Evolutionary conservation across 2,113 vertebrate genomes (phyloP), one percentile per base, ranked within the genome.

Genomic region (Petroica traversi): DNA sequence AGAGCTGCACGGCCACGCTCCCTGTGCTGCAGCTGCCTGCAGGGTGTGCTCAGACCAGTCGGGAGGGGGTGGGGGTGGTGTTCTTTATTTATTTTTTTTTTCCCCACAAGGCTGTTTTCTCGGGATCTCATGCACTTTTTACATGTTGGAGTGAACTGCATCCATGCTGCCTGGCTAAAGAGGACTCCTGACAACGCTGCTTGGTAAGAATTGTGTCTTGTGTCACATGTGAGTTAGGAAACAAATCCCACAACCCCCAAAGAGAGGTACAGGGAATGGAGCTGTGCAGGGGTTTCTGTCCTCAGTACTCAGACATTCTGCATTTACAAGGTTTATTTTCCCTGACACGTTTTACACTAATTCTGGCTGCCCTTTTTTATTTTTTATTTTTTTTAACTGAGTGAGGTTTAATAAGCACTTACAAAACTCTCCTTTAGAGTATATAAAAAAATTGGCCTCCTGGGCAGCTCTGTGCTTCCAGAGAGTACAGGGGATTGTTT

Each of bases 391-490:
- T 36, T 36, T 41, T 9, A 89, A 49, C 38, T 43, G 54, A 84
- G 61, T 33, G 33, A 94, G 45, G 49, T 82, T 94, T 94, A 94
- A 85, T 82, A 94, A 95, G 69, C 77, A 79, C 78, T 85, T 82
- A 85, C 41, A 92, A 91, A 95, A 95, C 54, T 68, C 55, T 87
- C 66, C 74, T 85, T 89, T 82, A 74, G 74, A 87, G 43, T 45
- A 14, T 67, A 89, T 91, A 31, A 68, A 96, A 97, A 95, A 91
- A 78, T 33, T 76, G 78, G 85, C 78, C 94, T 95, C 92, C 85
- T 94, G 88, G 85, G 78, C 74, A 89, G 89, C 66, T 89, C 81
- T 62, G 52, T 63, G 71, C 73, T 91, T 87, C 94, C 91, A 91
- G 57, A 86, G 95, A 92, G 86, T 33, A 57, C 49, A 92, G 88